phyloP scores from a whole-genome alignment of 2,888 invertebrate genomes.

The Gymnosoma rotundatum region DNA sequence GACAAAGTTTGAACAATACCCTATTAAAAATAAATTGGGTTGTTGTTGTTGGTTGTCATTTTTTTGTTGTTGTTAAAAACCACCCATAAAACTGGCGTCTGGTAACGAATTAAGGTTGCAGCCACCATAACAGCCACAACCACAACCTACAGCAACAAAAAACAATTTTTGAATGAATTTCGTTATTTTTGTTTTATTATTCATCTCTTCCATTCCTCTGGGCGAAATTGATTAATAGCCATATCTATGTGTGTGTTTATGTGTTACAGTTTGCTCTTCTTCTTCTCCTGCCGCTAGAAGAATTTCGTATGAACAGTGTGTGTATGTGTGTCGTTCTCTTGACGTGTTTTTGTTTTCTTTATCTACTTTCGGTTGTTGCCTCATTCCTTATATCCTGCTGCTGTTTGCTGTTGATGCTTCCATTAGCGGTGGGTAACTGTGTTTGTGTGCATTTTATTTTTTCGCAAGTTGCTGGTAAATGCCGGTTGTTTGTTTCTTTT shows the following conservation, averaged over 20 bases:
- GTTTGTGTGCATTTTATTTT: neutral
- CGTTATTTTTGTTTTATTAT: constrained; percentile 18
- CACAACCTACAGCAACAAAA: constrained; percentile 81
- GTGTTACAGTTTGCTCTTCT: constrained; percentile 4
- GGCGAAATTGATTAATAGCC: constrained; percentile 1
- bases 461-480: neutral
- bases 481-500: constrained; percentile 18
- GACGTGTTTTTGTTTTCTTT: constrained; percentile 12
- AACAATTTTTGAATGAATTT: constrained; percentile 75
- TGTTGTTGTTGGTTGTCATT: constrained; percentile 1
- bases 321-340: neutral
- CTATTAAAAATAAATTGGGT: constrained; percentile 43
- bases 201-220: neutral
- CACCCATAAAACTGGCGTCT: constrained; percentile 56
- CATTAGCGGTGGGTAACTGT: neutral
- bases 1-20: constrained; percentile 45
- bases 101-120: constrained; percentile 60
- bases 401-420: constrained; percentile 4
- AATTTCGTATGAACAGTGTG: too few relatives aligned
- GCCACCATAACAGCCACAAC: constrained; percentile 62
- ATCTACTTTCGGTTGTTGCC: constrained; percentile 41
- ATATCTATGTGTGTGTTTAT: neutral
- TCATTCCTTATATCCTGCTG: constrained; percentile 14
- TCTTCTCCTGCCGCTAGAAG: neutral
- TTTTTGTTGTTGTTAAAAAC: constrained; percentile 16